Evolutionary conservation across 2,113 vertebrate genomes (phyloP), one percentile per base, ranked within the genome.

Genomic region (Nibea albiflora): DNA sequence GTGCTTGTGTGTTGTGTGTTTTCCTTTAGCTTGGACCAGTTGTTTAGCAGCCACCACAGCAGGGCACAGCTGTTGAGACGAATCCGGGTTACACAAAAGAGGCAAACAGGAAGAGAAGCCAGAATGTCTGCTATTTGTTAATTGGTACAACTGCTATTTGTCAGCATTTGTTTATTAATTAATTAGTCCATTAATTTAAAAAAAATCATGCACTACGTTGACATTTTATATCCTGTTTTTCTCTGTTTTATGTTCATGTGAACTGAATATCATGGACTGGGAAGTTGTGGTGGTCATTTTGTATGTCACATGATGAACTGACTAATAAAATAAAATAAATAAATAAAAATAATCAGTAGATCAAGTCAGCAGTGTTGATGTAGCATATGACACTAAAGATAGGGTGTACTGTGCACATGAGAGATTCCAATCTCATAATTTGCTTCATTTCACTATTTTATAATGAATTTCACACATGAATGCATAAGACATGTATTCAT

Each of bases 31-130:
- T 22, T 14, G 0, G 17, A 49, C 52, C 10, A 17, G 35, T 57
- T 62, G 42, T 79, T 81, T 46, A 76, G 77, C 64, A 84, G 72
- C 22, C 49, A 46, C 53, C 52, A 53, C 67, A 15, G 64, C 58
- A 62, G 68, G 63, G 70, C 57, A 77, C 66, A 80, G 85, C 69
- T 86, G 83, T 70, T 70, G 44, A 71, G 78, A 24, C 14, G 69
- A 72, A 73, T 84, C 79, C 35, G 5, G 46, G 64, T 81, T 84
- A 82, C 78, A 73, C 70, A 31, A 42, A 39, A 31, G 15, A 54
- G 49, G 44, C 39, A 57, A 70, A 65, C 62, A 39, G 7, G 22
- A 49, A 74, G 9, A 50, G 2, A n/a, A 24, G 4, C 53, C 49
- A 35, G 46, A 53, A 63, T 74, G 50, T 72, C 17, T 26, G 22